These are phyloP conservation scores for Mola mola DNA, from an alignment of 2,113 vertebrate genomes.

Conservation along the genomic window DNA sequence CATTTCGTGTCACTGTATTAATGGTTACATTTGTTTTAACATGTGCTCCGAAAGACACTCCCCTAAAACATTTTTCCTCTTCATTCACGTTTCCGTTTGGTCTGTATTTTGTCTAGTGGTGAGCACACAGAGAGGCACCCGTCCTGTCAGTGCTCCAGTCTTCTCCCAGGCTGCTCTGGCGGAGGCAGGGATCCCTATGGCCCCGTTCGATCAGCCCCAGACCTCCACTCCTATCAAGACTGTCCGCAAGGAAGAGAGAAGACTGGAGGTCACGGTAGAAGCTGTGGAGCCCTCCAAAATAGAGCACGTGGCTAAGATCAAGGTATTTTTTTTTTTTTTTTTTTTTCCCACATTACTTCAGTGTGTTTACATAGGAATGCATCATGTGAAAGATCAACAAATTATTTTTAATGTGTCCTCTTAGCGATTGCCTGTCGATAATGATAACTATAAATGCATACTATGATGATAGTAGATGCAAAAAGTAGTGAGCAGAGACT, in stretches of 20 bases:
- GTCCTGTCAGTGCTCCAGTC: constrained; percentile 91
- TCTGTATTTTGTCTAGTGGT: constrained; percentile 73
- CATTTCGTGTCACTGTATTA: neutral
- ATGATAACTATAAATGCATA: no score
- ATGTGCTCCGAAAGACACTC: no score
- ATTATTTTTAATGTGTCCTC: constrained; percentile 13
- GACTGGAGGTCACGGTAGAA: constrained; percentile 81
- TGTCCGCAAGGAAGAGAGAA: constrained; percentile 75
- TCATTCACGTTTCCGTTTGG: constrained; percentile 10
- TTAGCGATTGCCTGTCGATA: neutral
- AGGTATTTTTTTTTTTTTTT: neutral
- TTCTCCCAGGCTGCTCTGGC: constrained; percentile 85
- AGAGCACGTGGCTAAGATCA: constrained; percentile 62
- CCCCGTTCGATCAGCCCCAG: constrained; percentile 69
- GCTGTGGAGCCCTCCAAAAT: constrained; percentile 75
- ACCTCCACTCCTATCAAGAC: constrained; percentile 73
- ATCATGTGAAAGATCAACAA: neutral
- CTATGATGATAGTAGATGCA: no score
- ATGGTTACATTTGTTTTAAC: no score
- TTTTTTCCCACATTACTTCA: no score
- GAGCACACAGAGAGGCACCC: constrained; percentile 83
- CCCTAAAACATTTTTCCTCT: neutral
- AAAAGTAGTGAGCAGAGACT: constrained; percentile 30
- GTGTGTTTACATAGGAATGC: neutral
- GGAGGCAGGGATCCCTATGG: constrained; percentile 77